These are phyloP conservation scores for Periphyllus acericola DNA, from an alignment of 2,888 invertebrate genomes.

Conservation along the genomic window DNA sequence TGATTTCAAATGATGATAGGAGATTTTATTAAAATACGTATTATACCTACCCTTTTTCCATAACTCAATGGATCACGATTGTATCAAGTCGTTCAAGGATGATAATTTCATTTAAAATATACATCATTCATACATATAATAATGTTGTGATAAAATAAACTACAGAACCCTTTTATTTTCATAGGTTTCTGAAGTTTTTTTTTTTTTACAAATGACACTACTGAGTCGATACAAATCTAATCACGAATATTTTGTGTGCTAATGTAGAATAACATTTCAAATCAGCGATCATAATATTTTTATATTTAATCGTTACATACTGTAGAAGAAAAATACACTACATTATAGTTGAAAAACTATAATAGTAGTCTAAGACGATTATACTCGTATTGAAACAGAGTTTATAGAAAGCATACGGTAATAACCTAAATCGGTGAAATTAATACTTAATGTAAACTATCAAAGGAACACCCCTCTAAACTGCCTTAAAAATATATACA, in stretches of 20 bases:
- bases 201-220: background rate
- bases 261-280: too few species aligned
- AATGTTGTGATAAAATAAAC: background rate
- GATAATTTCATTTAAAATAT: background rate
- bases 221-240: background rate
- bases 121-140: background rate
- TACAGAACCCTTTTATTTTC: background rate
- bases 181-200: background rate
- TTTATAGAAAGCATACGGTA: too few species aligned
- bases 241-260: background rate
- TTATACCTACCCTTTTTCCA: conserved; percentile 5
- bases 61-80: conserved; percentile 29
- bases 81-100: background rate
- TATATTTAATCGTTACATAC: too few species aligned
- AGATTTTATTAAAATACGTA: background rate
- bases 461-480: conserved; percentile 24
- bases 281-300: too few species aligned
- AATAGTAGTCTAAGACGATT: too few species aligned
- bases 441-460: conserved; percentile 12
- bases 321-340: too few species aligned
- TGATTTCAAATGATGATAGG: conserved; percentile 36
- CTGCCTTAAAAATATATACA: background rate
- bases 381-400: too few species aligned
- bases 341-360: too few species aligned
- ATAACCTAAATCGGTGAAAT: conserved; percentile 1